A percentile compares a stretch with the other conserved stretches of the same genome.
phyloP scores from a whole-genome alignment of 1,140 invertebrate genomes.

The Bombus waltoni region DNA sequence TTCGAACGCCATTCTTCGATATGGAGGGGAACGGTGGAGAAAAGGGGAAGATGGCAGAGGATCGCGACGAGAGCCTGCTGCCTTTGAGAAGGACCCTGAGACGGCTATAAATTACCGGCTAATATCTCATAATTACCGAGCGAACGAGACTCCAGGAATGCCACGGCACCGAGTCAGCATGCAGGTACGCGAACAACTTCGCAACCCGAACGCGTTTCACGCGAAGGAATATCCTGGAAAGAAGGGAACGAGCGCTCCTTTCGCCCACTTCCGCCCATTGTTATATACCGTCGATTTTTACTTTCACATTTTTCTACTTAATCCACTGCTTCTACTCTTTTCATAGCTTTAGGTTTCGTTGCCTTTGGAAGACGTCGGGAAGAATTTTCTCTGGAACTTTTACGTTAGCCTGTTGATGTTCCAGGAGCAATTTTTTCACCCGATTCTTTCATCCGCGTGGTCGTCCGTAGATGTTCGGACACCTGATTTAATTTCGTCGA shows the following conservation, averaged over 20 bases:
- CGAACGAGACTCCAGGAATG: conserved; percentile 71
- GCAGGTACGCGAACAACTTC: conserved; percentile 64
- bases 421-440: too few species aligned
- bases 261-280: background rate
- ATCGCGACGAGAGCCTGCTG: conserved; percentile 49
- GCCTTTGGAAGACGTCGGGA: background rate
- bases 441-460: too few species aligned
- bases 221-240: conserved; percentile 13
- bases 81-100: conserved; percentile 68
- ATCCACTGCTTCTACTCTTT: too few species aligned
- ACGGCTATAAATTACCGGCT: conserved; percentile 76
- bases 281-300: background rate
- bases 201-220: background rate
- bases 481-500: too few species aligned
- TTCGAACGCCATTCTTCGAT: conserved; percentile 56
- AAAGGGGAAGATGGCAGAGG: background rate
- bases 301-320: background rate
- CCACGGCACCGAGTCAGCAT: conserved; percentile 62
- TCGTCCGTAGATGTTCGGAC: too few species aligned
- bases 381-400: too few species aligned
- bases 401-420: too few species aligned
- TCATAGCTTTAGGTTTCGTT: too few species aligned
- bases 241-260: background rate
- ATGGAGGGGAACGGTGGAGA: background rate
- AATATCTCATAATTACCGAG: conserved; percentile 78